Evolutionary conservation across 1,140 invertebrate species (phyloP), one percentile per base, ranked within the genome.

Genomic region (Drosophila mojavensis): DNA sequence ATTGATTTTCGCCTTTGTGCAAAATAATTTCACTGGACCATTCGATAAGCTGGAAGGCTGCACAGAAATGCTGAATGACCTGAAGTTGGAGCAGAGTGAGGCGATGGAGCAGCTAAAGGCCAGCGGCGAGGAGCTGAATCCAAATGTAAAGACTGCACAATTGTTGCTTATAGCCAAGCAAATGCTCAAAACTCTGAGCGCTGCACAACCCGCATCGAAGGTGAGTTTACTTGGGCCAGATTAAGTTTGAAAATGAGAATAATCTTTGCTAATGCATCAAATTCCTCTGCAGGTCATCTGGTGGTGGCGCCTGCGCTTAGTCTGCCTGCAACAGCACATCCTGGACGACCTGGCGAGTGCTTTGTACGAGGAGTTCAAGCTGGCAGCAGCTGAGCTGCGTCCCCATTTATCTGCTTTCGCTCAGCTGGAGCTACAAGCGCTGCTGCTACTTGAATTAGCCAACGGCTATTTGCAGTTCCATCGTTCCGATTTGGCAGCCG

Each of bases 1-100:
- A 13, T 94, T 94, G 66, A 91, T 97, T 11, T 93, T 96, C 59
- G 93, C 94, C 43, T 98, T 97, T 93, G 94, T 96, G 65, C 96
- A 97, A 92, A 93, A 93, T 41, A 98, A 98, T 92, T 98, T 96
- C 94, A 95, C 95, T 64, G 96, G 97, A 9, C 96, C 96, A n/a
- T 91, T 93, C 68, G 80, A 93, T 72, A 74, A 93, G 48, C 9
- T 79, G 4, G 50, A 41, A 11, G 56, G 62, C 1, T 81, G 75
- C 26, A 61, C 70, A 33, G 54, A 76, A 67, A 67, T 91, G 33
- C n/a, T 81, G 20, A 30, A 11, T 10, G 24, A 51, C 1, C 6
- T 85, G 3, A 4, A 64, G 4, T 24, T 82, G 13, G 59, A 68
- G 7, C 17, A 56, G 0, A 41, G 41, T 5, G 51, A 62, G 39